A percentile compares a stretch with the other conserved stretches of the same genome.
Evolutionary conservation across 1,140 invertebrate species (phyloP).

Genomic region (Heliconius himera): DNA sequence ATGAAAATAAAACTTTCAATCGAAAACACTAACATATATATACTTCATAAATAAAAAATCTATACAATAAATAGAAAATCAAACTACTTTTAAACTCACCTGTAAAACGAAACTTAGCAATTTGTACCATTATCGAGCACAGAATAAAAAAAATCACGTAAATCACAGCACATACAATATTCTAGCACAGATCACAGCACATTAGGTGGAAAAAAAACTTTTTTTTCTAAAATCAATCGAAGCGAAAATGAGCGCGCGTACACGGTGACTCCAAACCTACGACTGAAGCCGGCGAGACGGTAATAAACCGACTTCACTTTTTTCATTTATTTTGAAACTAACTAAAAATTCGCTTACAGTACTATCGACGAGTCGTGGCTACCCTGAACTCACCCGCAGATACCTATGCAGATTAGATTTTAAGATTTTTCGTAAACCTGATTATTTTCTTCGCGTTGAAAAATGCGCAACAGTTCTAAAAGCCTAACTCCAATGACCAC

Average conservation of each 20-base stretch:
- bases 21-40: not conserved
- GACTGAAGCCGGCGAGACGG: constrained; percentile 67
- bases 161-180: constrained; percentile 43
- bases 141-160: constrained; percentile 25
- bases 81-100: not conserved
- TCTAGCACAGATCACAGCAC: constrained; percentile 47
- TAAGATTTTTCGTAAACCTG: too few species aligned
- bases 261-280: constrained; percentile 62
- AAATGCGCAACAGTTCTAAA: too few species aligned
- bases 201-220: constrained; percentile 31
- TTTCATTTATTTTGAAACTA: constrained; percentile 72
- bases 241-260: constrained; percentile 60
- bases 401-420: too few species aligned
- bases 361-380: too few species aligned
- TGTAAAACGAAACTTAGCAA: not conserved
- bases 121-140: not conserved
- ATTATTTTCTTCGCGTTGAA: too few species aligned
- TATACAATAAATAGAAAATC: not conserved
- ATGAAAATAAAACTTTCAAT: not conserved
- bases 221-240: constrained; percentile 27
- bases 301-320: constrained; percentile 60
- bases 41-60: not conserved
- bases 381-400: too few species aligned
- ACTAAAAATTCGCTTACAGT: constrained; percentile 59
- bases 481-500: too few species aligned